These are phyloP conservation scores for Epinotia nisella DNA, from an alignment of 2,888 invertebrate species.

Conservation along the genomic window DNA sequence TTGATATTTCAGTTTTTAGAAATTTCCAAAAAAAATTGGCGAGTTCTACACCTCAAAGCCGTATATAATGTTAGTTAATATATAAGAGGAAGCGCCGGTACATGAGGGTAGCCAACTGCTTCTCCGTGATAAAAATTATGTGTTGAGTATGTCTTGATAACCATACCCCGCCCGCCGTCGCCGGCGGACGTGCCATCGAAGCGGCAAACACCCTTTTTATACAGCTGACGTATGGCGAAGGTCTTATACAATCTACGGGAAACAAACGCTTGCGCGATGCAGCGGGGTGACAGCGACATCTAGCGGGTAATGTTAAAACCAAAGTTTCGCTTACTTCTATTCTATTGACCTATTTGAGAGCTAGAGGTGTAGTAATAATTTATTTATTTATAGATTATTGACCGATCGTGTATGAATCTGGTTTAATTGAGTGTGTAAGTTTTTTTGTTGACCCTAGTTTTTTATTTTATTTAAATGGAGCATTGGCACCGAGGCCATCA, in stretches of 20 bases:
- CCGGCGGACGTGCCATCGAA: slow-evolving; percentile 87
- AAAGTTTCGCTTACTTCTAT: neutral
- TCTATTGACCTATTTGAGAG: too few species aligned
- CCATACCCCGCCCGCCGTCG: slow-evolving; percentile 89
- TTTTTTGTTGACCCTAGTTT: too few species aligned
- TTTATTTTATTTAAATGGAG: too few species aligned
- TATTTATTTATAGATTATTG: too few species aligned
- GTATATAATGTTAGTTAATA: too few species aligned
- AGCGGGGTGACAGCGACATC: slow-evolving; percentile 56
- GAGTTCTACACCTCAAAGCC: too few species aligned
- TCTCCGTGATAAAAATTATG: slow-evolving; percentile 88
- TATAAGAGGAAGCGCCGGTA: slow-evolving; percentile 87
- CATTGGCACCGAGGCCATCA: too few species aligned
- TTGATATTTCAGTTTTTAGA: too few species aligned
- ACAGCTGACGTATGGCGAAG: too few species aligned
- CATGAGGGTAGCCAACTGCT: slow-evolving; percentile 89
- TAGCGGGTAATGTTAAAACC: slow-evolving; percentile 46
- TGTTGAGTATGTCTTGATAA: slow-evolving; percentile 94
- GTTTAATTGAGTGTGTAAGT: neutral
- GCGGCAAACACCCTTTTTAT: slow-evolving; percentile 89
- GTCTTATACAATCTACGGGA: slow-evolving; percentile 5
- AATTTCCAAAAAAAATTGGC: too few species aligned
- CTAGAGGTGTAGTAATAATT: too few species aligned
- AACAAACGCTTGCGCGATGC: slow-evolving; percentile 55
- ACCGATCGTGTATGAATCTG: too few species aligned